Percentiles rank a stretch among this genome's conserved stretches.
Evolutionary conservation across 1,140 invertebrate genomes (phyloP).

Genomic region (Tetranychus urticae): DNA sequence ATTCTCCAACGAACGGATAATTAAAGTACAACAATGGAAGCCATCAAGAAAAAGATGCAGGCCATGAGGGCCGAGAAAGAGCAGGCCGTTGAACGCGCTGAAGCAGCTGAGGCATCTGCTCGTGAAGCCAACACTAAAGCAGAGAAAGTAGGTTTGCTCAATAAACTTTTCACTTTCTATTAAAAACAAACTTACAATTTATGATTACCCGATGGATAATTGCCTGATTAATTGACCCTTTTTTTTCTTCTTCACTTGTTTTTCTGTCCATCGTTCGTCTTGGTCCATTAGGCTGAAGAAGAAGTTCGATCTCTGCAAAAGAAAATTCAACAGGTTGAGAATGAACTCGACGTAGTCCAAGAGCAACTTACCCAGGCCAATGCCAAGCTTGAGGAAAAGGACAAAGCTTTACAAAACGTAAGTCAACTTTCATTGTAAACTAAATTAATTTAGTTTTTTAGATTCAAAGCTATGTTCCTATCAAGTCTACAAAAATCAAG

Average conservation of each 20-base stretch:
- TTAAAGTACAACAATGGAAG: conserved; percentile 45
- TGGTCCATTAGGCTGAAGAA: conserved; percentile 12
- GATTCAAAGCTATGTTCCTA: too few species aligned
- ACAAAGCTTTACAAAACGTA: conserved; percentile 16
- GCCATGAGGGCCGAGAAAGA: conserved; percentile 99
- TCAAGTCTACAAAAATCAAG: too few species aligned
- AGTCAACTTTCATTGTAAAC: conserved; percentile 1
- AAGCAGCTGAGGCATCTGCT: conserved; percentile 78
- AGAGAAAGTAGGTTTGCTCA: conserved; percentile 42
- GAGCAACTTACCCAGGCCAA: conserved; percentile 15
- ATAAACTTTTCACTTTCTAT: too few species aligned
- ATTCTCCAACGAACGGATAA: too few species aligned
- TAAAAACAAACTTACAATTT: neutral
- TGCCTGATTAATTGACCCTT: neutral
- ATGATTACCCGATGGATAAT: neutral
- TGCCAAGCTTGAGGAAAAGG: conserved; percentile 17
- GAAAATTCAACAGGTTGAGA: conserved; percentile 18
- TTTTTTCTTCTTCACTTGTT: neutral
- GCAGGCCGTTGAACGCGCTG: conserved; percentile 82
- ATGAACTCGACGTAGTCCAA: conserved; percentile 17
- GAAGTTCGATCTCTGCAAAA: conserved; percentile 17
- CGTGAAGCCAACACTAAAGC: conserved; percentile 76
- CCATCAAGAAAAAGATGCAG: conserved; percentile 99
- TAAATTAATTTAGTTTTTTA: neutral
- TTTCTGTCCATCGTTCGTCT: neutral